Conservation (phyloP, 2,888 invertebrate genomes). For the Aromia moschata region DNA sequence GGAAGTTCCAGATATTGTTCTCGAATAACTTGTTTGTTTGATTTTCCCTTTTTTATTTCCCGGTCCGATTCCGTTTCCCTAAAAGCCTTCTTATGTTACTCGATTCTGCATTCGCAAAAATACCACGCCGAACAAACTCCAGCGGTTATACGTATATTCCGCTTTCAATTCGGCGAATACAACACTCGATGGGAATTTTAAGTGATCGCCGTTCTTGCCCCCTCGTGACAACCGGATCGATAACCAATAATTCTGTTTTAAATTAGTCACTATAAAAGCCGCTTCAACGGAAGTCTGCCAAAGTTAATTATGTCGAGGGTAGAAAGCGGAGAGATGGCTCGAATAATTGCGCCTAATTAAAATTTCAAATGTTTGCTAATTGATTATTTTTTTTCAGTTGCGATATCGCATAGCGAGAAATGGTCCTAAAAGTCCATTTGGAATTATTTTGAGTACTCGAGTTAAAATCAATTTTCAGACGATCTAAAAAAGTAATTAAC, state of each 20-base stretch:
- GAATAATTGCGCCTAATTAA: slow-evolving; percentile 2
- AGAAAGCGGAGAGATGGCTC: not conserved
- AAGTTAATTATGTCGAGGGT: not conserved
- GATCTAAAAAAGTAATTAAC: no score
- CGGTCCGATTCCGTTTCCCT: not conserved
- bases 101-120: slow-evolving; percentile 15
- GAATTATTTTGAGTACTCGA: no score
- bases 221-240: slow-evolving; percentile 3
- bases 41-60: slow-evolving; percentile 16
- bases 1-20: slow-evolving; percentile 15
- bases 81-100: slow-evolving; percentile 24
- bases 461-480: no score
- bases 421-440: no score
- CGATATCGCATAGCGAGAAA: no score
- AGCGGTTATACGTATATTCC: slow-evolving; percentile 12
- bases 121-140: slow-evolving; percentile 1
- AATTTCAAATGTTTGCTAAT: slow-evolving; percentile 5
- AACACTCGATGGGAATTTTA: slow-evolving; percentile 9
- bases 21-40: slow-evolving; percentile 22
- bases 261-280: slow-evolving; percentile 12
- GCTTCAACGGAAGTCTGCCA: not conserved
- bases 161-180: slow-evolving; percentile 3
- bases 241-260: slow-evolving; percentile 10
- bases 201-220: not conserved
- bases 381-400: no score